phyloP scores from a whole-genome alignment of 2,797 vertebrate genomes.

The Characodon lateralis region DNA sequence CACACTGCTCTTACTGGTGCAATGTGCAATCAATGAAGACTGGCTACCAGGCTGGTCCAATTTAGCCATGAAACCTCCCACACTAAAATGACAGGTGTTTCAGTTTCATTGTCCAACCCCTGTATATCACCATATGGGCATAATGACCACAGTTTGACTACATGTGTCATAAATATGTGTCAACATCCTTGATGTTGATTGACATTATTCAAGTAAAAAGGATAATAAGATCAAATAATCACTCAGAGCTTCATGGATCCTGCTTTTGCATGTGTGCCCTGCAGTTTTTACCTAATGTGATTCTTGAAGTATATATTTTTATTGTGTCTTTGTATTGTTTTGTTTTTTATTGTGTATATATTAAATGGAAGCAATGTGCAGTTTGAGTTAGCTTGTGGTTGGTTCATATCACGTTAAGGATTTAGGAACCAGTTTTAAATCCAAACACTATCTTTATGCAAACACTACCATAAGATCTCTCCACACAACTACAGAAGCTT shows the following conservation, averaged over 20 bases:
- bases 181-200: neutral
- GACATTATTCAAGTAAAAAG: neutral
- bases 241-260: neutral
- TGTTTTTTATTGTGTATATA: neutral
- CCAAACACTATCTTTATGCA: neutral
- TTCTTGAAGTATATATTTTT: neutral
- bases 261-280: neutral
- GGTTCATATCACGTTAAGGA: neutral
- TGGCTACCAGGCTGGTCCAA: too few relatives aligned
- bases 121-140: too few relatives aligned
- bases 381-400: neutral
- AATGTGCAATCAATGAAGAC: too few relatives aligned
- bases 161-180: neutral
- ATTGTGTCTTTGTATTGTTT: neutral
- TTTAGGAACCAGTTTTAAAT: constrained; percentile 5
- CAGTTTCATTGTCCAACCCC: too few relatives aligned
- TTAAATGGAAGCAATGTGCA: neutral
- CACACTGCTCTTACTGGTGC: too few relatives aligned
- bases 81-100: too few relatives aligned
- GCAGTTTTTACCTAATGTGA: neutral
- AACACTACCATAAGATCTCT: neutral
- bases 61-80: too few relatives aligned
- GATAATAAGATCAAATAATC: neutral
- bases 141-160: too few relatives aligned
- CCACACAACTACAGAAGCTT: too few relatives aligned